Percentiles rank a stretch among this genome's conserved stretches.
Evolutionary conservation across 92 coral and sea anemone genomes (phyloP).

Genomic region (Anthopleura xanthogrammica): DNA sequence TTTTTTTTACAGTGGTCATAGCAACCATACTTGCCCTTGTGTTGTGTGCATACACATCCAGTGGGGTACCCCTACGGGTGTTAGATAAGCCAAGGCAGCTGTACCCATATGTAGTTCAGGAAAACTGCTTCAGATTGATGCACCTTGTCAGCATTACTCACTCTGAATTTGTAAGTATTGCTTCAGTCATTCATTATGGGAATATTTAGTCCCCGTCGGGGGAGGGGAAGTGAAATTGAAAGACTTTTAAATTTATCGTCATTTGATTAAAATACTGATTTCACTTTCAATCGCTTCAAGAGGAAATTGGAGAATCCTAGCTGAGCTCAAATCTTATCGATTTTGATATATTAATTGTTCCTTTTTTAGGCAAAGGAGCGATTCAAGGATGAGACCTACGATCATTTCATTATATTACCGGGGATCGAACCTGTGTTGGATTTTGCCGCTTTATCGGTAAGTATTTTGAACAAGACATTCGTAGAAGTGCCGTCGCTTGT

Average conservation of each 20-base stretch:
- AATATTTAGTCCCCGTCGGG: neutral
- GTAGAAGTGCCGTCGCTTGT: too few relatives aligned
- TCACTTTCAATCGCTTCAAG: neutral
- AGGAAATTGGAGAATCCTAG: neutral
- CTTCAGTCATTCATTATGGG: neutral
- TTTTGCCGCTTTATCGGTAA: conserved; percentile 34
- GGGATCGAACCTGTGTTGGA: conserved; percentile 18
- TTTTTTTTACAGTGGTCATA: conserved; percentile 1
- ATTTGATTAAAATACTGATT: neutral
- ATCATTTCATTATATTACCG: conserved; percentile 21
- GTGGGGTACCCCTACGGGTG: conserved; percentile 14
- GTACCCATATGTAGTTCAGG: neutral
- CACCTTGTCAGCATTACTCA: conserved; percentile 27
- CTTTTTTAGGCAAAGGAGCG: conserved; percentile 39
- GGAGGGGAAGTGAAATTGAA: neutral
- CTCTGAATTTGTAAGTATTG: conserved; percentile 43
- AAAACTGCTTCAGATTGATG: conserved; percentile 6
- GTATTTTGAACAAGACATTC: neutral
- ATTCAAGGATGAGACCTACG: conserved; percentile 31
- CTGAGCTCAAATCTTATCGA: neutral
- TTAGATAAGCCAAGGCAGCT: neutral
- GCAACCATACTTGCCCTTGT: neutral
- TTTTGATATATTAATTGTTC: neutral
- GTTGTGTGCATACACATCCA: neutral
- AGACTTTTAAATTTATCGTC: neutral